Evolutionary conservation across 2,888 invertebrate genomes (phyloP).

Genomic region (Esperia sulphurella): DNA sequence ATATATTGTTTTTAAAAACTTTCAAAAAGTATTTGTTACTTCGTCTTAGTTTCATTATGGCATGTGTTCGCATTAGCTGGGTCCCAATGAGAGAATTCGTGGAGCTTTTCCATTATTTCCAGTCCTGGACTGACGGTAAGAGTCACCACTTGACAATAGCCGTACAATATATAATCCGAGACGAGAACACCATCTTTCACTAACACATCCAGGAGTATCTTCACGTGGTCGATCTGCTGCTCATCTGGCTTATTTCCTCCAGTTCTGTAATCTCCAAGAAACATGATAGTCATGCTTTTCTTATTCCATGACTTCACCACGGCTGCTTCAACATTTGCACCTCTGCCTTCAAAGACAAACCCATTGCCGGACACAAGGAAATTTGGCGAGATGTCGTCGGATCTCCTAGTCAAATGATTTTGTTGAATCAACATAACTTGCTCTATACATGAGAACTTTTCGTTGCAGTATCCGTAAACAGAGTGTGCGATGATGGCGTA

Average conservation of each 20-base stretch:
- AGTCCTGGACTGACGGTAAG: slow-evolving; percentile 42
- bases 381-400: slow-evolving; percentile 58
- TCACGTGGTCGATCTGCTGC: slow-evolving; percentile 46
- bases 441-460: slow-evolving; percentile 43
- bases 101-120: slow-evolving; percentile 35
- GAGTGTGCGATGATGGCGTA: slow-evolving; percentile 57
- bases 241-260: slow-evolving; percentile 22
- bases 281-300: slow-evolving; percentile 52
- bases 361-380: slow-evolving; percentile 58
- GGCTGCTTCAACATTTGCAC: slow-evolving; percentile 50
- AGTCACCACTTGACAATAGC: slow-evolving; percentile 49
- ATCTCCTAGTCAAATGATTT: slow-evolving; percentile 38
- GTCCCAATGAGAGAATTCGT: slow-evolving; percentile 46
- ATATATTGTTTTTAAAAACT: no score
- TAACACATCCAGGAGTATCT: slow-evolving; percentile 38
- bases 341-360: slow-evolving; percentile 58
- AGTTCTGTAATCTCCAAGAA: slow-evolving; percentile 51
- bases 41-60: slow-evolving; percentile 8
- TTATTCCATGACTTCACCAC: slow-evolving; percentile 48
- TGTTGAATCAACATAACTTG: slow-evolving; percentile 42
- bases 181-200: slow-evolving; percentile 35
- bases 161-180: slow-evolving; percentile 41
- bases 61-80: slow-evolving; percentile 31
- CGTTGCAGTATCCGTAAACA: slow-evolving; percentile 36
- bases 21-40: no score